Base-by-base conservation (phyloP, 2,888 invertebrate species). In the Amphipyra berbera region DNA sequence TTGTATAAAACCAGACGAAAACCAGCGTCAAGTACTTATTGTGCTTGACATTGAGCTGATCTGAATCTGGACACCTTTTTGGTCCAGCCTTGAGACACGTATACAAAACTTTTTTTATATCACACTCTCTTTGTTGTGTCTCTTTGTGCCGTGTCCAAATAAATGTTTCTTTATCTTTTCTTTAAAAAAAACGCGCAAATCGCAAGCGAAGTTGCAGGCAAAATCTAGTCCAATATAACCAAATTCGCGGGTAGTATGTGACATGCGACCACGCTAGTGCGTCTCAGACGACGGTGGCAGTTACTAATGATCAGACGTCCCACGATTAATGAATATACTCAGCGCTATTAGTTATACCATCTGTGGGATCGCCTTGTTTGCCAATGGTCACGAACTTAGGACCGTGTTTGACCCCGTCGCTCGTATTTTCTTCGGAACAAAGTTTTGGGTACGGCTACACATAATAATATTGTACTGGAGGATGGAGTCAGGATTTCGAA, bases 301-400 rank as follows among this genome's bases (percentile, higher is more conserved):
- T 61, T 68, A 79, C 75, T 75, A 80, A 80, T 81, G 77, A 75
- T 72, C 62, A 12, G 60, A 62, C 56, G 68, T 49, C 49, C n/a
- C 40, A 48, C 62, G 67, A 80, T 79, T 75, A 77, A 80, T 79
- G 58, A 73, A 73, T 58, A 56, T 42, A 65, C 53, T 57, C 48
- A 50, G 41, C 15, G 56, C 61, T 64, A 63, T 68, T 63, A 72
- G 76, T 75, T 60, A 59, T 40, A 54, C 73, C 68, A 68, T 64
- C 49, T 76, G 68, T 61, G 59, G 56, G 63, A 65, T 75, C 48
- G 58, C 14, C n/a, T 38, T 75, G 70, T 61, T 61, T 61, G 49
- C 35, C 45, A 46, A 44, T 52, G 72, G 49, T 67, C 76, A 55
- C 67, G 59, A 71, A 73, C 62, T 72, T 59, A 6, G 40, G 41